phyloP scores from a whole-genome alignment of 2,888 invertebrate species.

The Drosophila borborema region DNA sequence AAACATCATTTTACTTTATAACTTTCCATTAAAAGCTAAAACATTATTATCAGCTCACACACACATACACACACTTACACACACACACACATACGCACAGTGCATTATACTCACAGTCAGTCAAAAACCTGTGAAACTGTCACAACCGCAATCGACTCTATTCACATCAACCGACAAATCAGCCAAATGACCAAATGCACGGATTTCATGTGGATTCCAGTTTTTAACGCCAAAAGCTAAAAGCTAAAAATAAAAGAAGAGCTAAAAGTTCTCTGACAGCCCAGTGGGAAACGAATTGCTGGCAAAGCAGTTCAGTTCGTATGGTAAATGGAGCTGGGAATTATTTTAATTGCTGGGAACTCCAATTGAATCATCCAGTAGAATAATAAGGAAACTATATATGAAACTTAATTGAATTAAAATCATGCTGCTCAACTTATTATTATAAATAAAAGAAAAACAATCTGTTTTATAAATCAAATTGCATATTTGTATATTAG shows the following conservation, averaged over 20 bases:
- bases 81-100: not conserved
- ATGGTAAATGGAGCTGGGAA: not conserved
- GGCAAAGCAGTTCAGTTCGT: not conserved
- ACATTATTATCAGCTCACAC: not conserved
- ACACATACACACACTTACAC: not conserved
- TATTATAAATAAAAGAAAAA: not conserved
- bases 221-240: slow-evolving; percentile 16
- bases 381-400: too few relatives aligned
- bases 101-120: not conserved
- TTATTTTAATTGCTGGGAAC: not conserved
- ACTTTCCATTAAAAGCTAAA: not conserved
- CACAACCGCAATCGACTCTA: slow-evolving; percentile 23
- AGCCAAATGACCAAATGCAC: slow-evolving; percentile 26
- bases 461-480: not conserved
- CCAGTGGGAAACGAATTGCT: slow-evolving; percentile 6
- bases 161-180: slow-evolving; percentile 31
- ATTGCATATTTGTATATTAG: not conserved
- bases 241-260: slow-evolving; percentile 3
- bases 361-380: too few relatives aligned
- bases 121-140: not conserved
- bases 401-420: too few relatives aligned
- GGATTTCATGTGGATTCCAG: slow-evolving; percentile 17
- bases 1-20: not conserved
- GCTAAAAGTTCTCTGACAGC: not conserved
- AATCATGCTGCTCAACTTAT: not conserved